Conservation (phyloP, 2,797 vertebrate species). For the Sebastes cheni region DNA sequence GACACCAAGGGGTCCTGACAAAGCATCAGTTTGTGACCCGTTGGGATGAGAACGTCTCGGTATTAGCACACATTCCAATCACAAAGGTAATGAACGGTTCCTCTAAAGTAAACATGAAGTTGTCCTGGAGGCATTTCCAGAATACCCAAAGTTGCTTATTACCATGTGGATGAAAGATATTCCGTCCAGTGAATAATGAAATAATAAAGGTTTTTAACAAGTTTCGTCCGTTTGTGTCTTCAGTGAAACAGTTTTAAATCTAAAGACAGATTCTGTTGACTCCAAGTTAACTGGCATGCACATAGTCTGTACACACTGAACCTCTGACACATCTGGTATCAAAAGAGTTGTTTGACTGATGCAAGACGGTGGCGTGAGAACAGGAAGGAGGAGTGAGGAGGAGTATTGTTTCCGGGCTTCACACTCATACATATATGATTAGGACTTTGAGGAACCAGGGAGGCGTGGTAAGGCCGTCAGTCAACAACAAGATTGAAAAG, state of each 20-base stretch:
- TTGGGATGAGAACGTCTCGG: not conserved
- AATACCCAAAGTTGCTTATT: not conserved
- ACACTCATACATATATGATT: not conserved
- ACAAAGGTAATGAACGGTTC: not conserved
- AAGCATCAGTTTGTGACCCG: too few relatives aligned
- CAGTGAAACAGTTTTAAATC: not conserved
- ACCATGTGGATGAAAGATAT: too few relatives aligned
- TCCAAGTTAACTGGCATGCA: not conserved
- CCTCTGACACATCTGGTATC: not conserved
- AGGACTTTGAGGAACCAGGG: slow-evolving; percentile 12
- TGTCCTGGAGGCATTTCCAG: not conserved
- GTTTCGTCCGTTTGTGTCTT: too few relatives aligned
- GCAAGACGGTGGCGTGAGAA: not conserved
- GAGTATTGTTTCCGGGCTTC: slow-evolving; percentile 14
- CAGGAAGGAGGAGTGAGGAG: not conserved
- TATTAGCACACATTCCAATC: not conserved
- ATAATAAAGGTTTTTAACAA: too few relatives aligned
- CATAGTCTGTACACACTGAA: not conserved
- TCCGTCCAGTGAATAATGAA: too few relatives aligned
- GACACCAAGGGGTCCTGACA: too few relatives aligned
- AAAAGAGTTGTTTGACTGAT: not conserved
- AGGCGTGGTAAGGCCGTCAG: not conserved
- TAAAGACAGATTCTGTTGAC: not conserved
- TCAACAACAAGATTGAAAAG: not conserved
- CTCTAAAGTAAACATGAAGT: not conserved